Evolutionary conservation across 2,113 vertebrate species (phyloP), one percentile per base, ranked within the genome.

Genomic region (Excalfactoria chinensis): DNA sequence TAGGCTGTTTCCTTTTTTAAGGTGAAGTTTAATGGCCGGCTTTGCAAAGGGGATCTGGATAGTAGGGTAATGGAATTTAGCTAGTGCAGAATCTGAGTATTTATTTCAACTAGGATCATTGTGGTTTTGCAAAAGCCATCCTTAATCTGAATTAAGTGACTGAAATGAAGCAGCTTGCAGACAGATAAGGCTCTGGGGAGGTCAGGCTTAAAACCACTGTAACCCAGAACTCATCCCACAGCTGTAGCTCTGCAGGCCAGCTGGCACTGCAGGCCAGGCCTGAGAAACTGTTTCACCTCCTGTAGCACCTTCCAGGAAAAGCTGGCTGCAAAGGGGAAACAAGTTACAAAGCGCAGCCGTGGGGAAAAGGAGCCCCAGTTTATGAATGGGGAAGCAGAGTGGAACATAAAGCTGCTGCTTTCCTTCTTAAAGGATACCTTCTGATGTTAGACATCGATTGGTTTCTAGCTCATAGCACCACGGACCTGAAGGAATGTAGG

Each of bases 61-160:
- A 46, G 71, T 14, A 2, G 51, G 80, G 69, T 74, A 74, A 93
- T 32, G 43, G 76, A 79, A 78, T 76, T 49, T 82, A 44, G 41
- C 84, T 28, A 58, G 44, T 0, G 63, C 32, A 79, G 89, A 88
- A 79, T 72, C 55, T 37, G 83, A 74, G 86, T 78, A 44, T 92
- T 95, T 93, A 56, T 82, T 82, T 90, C 70, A 43, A 34, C 64
- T 26, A 34, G 84, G 70, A 51, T 51, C 86, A 63, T 76, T 84
- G 72, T 30, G 77, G 55, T 84, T 93, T 93, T 78, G 86, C 72
- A 88, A 86, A 95, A 86, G 72, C 86, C 71, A 63, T 48, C 55
- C 68, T 93, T 95, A 92, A 91, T 85, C 91, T 89, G 94, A 89
- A 86, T 85, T 84, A 91, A 91, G 78, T 72, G 84, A 91, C 84